Percentiles rank a stretch among this genome's conserved stretches.
phyloP scores from a whole-genome alignment of 2,888 invertebrate genomes.

The Priocnemis perturbator region DNA sequence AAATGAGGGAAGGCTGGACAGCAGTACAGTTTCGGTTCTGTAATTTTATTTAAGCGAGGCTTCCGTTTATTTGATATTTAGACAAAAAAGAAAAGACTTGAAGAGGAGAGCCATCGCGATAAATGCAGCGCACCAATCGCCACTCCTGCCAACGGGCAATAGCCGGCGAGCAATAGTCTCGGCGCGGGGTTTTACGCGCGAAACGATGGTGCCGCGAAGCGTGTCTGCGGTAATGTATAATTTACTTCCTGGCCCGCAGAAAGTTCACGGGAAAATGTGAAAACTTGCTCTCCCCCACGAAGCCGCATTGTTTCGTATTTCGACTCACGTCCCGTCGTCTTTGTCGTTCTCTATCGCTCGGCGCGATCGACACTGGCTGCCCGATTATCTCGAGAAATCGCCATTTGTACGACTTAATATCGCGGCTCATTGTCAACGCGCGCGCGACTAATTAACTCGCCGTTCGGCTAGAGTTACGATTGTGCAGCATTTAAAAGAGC shows the following conservation, averaged over 20 bases:
- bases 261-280: constrained; percentile 25
- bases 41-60: constrained; percentile 5
- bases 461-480: too few relatives aligned
- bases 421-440: too few relatives aligned
- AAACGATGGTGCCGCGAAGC: constrained; percentile 19
- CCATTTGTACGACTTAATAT: too few relatives aligned
- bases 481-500: too few relatives aligned
- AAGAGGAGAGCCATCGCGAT: not conserved
- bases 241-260: constrained; percentile 20
- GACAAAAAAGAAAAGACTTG: not conserved
- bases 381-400: not conserved
- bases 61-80: constrained; percentile 3
- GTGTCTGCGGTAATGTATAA: constrained; percentile 25
- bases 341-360: not conserved
- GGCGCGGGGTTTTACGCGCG: not conserved
- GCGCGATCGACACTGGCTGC: not conserved
- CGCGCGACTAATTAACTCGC: too few relatives aligned
- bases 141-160: too few relatives aligned
- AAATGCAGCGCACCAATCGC: not conserved
- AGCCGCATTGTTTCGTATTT: not conserved
- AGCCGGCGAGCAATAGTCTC: not conserved
- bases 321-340: not conserved
- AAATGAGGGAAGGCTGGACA: too few relatives aligned
- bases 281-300: constrained; percentile 11
- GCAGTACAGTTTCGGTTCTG: too few relatives aligned